A percentile compares a stretch with the other conserved stretches of the same genome.
These are phyloP conservation scores for Pterois miles DNA, from an alignment of 2,797 vertebrate genomes.

Conservation along the genomic window DNA sequence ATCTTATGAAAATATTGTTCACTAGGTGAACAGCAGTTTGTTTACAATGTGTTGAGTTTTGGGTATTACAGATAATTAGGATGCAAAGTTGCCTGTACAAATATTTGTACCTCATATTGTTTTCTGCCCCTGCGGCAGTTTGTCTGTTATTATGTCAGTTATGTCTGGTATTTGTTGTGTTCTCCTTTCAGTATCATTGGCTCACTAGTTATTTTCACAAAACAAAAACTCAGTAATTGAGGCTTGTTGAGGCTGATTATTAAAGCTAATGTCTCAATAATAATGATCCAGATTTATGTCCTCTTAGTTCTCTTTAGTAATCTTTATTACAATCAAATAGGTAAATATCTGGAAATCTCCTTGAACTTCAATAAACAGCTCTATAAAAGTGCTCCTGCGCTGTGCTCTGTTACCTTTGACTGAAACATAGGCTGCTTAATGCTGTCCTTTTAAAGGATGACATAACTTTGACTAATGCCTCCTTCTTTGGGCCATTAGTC, in stretches of 20 bases:
- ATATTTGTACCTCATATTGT: not conserved
- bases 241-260: not conserved
- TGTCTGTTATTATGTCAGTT: not conserved
- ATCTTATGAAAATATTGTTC: not conserved
- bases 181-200: not conserved
- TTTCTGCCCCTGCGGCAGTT: not conserved
- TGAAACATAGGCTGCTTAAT: slow-evolving; percentile 1
- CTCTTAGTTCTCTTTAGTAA: not conserved
- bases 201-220: not conserved
- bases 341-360: not conserved
- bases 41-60: not conserved
- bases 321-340: not conserved
- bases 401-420: slow-evolving; percentile 3
- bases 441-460: slow-evolving; percentile 40
- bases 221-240: not conserved
- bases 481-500: slow-evolving; percentile 35
- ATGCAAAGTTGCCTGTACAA: not conserved
- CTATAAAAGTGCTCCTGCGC: not conserved
- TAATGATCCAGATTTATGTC: not conserved
- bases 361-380: slow-evolving; percentile 4
- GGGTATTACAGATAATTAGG: not conserved
- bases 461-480: slow-evolving; percentile 52
- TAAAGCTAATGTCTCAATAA: not conserved
- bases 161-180: not conserved
- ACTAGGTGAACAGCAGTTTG: not conserved